Evolutionary conservation across 1,140 invertebrate species (phyloP), one percentile per base, ranked within the genome.

Genomic region (Holcopasites calliopsidis): DNA sequence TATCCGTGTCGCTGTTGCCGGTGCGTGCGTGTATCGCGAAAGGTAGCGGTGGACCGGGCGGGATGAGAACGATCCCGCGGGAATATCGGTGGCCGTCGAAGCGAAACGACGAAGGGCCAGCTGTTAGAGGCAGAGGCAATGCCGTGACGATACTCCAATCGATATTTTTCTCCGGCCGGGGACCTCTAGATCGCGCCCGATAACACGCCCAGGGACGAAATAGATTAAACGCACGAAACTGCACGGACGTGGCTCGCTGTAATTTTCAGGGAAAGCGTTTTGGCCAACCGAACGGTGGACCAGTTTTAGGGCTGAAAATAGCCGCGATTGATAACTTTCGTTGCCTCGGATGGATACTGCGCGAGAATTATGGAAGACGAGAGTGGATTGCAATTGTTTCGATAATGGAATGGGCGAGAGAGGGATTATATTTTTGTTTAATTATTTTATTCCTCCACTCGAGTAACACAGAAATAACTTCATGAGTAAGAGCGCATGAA

Each of bases 41-140:
- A 78, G 80, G 80, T 75, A 76, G 70, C 35, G 71, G 47, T 23
- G 38, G 52, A 58, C 26, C 72, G 18, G 52, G 79, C 74, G n/a
- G n/a, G 79, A 65, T 64, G 76, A 62, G 76, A 79, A 35, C 52
- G 75, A 62, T 83, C 81, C 71, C 80, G 68, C 40, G 80, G 73
- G 81, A 83, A 82, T 82, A 83, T 83, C 80, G 77, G 54, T 52
- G 71, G 58, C 70, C 71, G 82, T 83, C 81, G 76, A 79, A 82
- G 76, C 76, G 81, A 62, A 79, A 71, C 71, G 42, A 64, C 47
- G 23, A 11, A 28, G 33, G 42, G 31, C 21, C 21, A 31, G 65
- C 35, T 8, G n/a, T 0, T 18, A 26, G 7, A 11, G 28, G 61
- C 28, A 55, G 77, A 52, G 60, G 62, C 77, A 66, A 70, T 76